Evolutionary conservation across 2,797 vertebrate species (phyloP).

Genomic region (Anguilla megastoma): DNA sequence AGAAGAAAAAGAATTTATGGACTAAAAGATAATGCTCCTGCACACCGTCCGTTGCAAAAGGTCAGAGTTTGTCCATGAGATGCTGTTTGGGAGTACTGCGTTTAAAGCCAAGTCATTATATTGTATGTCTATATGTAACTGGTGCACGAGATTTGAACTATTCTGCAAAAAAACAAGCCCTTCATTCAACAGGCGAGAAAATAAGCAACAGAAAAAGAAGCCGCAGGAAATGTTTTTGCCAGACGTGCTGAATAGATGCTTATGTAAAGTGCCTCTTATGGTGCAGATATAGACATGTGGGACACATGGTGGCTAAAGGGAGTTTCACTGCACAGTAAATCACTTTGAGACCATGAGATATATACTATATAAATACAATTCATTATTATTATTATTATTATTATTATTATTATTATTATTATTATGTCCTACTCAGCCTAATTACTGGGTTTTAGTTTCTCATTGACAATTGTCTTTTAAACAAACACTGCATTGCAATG

Average conservation of each 20-base stretch:
- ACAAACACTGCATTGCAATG: slow-evolving; percentile 3
- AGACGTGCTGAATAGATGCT: not conserved
- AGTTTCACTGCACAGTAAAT: not conserved
- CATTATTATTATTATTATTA: too few relatives aligned
- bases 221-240: not conserved
- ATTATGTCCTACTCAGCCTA: not conserved
- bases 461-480: not conserved
- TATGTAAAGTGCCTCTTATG: not conserved
- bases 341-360: too few relatives aligned
- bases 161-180: not conserved
- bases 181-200: not conserved
- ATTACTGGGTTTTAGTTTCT: not conserved
- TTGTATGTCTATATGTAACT: not conserved
- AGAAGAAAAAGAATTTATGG: not conserved
- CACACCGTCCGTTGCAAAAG: not conserved
- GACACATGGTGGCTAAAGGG: too few relatives aligned
- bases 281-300: too few relatives aligned
- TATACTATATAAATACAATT: too few relatives aligned
- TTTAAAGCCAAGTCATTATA: not conserved
- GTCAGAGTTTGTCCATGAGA: not conserved
- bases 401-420: not conserved
- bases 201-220: not conserved
- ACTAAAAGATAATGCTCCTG: not conserved
- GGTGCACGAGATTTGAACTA: not conserved
- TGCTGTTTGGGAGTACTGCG: not conserved